Conservation (phyloP, 35 echinoderm and acorn worm species). For the Holothuria glaberrima region DNA sequence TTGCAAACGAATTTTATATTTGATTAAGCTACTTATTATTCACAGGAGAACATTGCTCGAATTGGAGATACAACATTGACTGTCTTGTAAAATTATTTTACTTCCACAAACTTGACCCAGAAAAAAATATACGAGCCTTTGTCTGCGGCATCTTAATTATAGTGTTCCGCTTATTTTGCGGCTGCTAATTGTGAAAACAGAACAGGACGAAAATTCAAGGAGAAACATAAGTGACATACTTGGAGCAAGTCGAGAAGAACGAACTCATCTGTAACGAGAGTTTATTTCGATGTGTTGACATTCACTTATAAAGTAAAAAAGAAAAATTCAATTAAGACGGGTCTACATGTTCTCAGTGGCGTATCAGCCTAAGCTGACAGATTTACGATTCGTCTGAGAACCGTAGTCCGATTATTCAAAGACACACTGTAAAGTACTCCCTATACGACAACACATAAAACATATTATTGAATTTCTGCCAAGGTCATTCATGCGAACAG, state of each 20-base stretch:
- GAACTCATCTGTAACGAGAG: not conserved
- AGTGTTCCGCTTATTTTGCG: not conserved
- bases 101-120: not conserved
- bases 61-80: no score
- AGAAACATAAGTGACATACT: not conserved
- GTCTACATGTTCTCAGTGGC: not conserved
- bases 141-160: not conserved
- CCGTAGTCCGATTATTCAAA: slow-evolving; percentile 22
- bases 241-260: slow-evolving; percentile 7
- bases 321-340: slow-evolving; percentile 27
- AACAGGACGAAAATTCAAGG: not conserved
- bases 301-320: not conserved
- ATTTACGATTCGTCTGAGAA: slow-evolving; percentile 28
- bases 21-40: no score
- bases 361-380: not conserved
- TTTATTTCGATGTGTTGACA: slow-evolving; percentile 12
- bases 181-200: not conserved
- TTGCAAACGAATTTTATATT: no score
- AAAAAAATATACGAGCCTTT: not conserved
- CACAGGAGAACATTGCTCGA: no score
- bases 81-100: no score
- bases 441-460: slow-evolving; percentile 37
- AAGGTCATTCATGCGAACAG: slow-evolving; percentile 9
- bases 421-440: slow-evolving; percentile 6
- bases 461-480: slow-evolving; percentile 32